Evolutionary conservation across 2,888 invertebrate genomes (phyloP), one percentile per base, ranked within the genome.

Genomic region (Sphaeridia pumilis): DNA sequence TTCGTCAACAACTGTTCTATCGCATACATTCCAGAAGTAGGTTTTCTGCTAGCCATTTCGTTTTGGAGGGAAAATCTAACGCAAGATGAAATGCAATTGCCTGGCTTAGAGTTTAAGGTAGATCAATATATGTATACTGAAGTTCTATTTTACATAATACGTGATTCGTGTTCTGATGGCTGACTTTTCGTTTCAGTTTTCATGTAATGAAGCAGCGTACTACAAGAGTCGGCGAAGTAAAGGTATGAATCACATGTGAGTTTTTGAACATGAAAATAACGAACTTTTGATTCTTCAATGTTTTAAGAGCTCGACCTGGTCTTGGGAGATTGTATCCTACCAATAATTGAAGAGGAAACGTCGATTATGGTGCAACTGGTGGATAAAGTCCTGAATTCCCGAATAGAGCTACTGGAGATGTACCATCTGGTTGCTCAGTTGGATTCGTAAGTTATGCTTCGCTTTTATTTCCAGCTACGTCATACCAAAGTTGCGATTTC

Each of bases 331-430:
- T 80, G 84, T 34, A 79, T 83, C 66, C 77, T 81, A 12, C 83
- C 84, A 67, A 87, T 90, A 66, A 78, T 80, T 64, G 83, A 84
- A 55, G 81, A 83, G 62, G 88, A 92, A 72, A 82, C 82, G 3
- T 74, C 80, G 52, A 83, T 90, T 65, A 80, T 87, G 76, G 74
- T 81, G 68, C 71, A 77, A 12, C 72, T 87, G 41, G 78, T 82
- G 5, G 70, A 77, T 54, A 76, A 76, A 54, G 74, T 86, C 22
- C 70, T 80, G 60, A 75, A 79, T 56, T 73, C 80, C 59, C 70
- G 79, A 25, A 70, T 74, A 45, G 69, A 75, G 0, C 70, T 86
- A 2, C 68, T 78, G 0, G 71, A 73, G 14, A 72, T 81, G 24
- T 74, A 81, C 49, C 74, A 78, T 52, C 70, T 75, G 35, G 77